Conservation (phyloP, 2,797 vertebrate species). For the Centroberyx gerrardi region DNA sequence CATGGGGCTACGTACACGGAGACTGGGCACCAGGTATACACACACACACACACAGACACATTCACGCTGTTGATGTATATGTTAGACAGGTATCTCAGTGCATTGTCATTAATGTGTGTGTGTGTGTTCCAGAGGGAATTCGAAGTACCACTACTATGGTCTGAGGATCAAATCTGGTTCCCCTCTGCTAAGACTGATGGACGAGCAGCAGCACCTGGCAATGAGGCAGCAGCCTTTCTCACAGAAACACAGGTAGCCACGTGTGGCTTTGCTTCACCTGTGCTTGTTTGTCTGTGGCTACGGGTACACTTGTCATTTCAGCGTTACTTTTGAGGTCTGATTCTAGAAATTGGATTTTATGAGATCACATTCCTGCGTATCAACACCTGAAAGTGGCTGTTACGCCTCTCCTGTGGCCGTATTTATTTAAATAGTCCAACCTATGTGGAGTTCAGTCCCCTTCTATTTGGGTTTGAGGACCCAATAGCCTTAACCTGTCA, state of each 20-base stretch:
- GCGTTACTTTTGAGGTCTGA: neutral
- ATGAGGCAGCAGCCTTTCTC: constrained; percentile 95
- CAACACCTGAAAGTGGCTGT: neutral
- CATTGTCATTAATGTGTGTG: neutral
- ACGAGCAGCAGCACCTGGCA: constrained; percentile 95
- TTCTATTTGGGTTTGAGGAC: too few species aligned
- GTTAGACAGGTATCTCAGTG: neutral
- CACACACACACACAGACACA: constrained; percentile 8
- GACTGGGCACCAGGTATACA: constrained; percentile 91
- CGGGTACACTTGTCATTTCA: neutral
- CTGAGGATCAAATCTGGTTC: constrained; percentile 94
- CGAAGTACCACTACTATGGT: constrained; percentile 97
- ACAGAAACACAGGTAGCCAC: constrained; percentile 91
- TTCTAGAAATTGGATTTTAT: too few species aligned
- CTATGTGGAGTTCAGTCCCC: too few species aligned
- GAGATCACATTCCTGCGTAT: too few species aligned
- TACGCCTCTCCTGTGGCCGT: neutral
- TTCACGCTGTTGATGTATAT: neutral
- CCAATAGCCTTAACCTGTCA: too few species aligned
- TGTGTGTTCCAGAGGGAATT: constrained; percentile 89
- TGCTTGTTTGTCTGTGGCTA: neutral
- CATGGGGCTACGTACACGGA: constrained; percentile 92
- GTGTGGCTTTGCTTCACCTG: neutral
- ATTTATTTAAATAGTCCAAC: neutral
- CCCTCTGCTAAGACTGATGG: constrained; percentile 91